phyloP scores from a whole-genome alignment of 1,140 invertebrate genomes.

The Amphibalanus amphitrite region DNA sequence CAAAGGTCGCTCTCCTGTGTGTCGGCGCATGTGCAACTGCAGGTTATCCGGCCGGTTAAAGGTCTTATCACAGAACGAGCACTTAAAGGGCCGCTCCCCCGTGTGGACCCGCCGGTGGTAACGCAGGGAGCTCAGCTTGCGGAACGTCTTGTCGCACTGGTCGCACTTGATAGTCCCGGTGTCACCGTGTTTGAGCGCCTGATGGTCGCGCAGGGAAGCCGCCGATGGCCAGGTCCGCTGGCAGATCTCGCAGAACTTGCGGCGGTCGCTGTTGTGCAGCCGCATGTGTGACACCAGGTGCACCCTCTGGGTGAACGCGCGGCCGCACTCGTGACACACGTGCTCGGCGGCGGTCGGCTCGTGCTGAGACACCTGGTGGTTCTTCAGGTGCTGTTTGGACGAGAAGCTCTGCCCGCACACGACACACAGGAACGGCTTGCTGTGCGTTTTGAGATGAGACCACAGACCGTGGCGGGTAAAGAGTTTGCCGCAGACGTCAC shows the following conservation, averaged over 20 bases:
- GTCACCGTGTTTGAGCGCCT: conserved; percentile 36
- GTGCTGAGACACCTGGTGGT: conserved; percentile 43
- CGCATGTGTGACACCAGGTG: conserved; percentile 43
- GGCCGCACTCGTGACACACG: conserved; percentile 15
- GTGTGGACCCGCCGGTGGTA: conserved; percentile 27
- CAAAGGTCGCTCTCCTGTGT: conserved; percentile 79
- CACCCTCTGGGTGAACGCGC: conserved; percentile 25
- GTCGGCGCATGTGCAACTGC: conserved; percentile 47
- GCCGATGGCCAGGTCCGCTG: conserved; percentile 25
- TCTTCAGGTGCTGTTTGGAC: conserved; percentile 38
- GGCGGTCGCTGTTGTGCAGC: conserved; percentile 50
- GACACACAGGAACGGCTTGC: conserved; percentile 15
- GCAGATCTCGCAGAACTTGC: conserved; percentile 39
- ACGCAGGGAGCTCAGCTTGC: conserved; percentile 25
- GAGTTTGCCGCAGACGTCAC: conserved; percentile 64
- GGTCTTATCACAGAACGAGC: conserved; percentile 59
- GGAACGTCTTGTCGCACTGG: conserved; percentile 24
- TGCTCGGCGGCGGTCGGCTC: conserved; percentile 22
- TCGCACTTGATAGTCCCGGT: conserved; percentile 1
- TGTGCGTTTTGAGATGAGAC: conserved; percentile 68
- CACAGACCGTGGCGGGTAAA: conserved; percentile 65
- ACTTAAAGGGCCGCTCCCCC: conserved; percentile 60
- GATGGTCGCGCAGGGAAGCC: conserved; percentile 26
- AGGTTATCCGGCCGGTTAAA: conserved; percentile 50
- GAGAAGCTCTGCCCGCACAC: conserved; percentile 19